Base-by-base conservation (phyloP, 2,113 vertebrate genomes). In the Oncorhynchus masou region DNA sequence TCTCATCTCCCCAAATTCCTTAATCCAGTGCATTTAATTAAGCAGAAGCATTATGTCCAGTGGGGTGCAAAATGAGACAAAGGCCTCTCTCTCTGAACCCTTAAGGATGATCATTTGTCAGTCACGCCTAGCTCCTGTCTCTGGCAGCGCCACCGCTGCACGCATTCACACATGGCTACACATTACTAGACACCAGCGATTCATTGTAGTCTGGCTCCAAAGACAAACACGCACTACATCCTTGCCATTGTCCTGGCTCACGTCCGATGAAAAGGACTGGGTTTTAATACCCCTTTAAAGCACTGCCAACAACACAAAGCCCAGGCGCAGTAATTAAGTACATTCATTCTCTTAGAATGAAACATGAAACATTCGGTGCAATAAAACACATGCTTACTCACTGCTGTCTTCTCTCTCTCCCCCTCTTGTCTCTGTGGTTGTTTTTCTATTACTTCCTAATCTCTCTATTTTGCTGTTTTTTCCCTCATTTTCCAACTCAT, bases 371-470 rank as follows among this genome's bases (percentile, higher is more conserved):
- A 66, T 73, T 70, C 49, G 62, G 68, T 69, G 76, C 68, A 74
- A 67, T 76, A 64, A 75, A 79, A 71, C 66, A 72, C 51, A 73
- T 79, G 68, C 60, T 74, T 60, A 67, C 62, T 78, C 24, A 70
- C 39, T 59, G 51, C 70, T 76, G 57, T 74, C 71, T 73, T 77
- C 48, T 78, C 75, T 81, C 67, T 78, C 49, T 57, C 73, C 51
- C 70, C 16, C 64, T 78, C 20, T 76, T 93, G 85, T 94, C 81
- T 82, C 91, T 94, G 90, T 94, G 84, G 92, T 88, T 93, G 87
- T 92, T 76, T 90, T 90, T 87, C 87, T 86, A 87, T 90, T 75
- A 57, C 70, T 20, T 88, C 91, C 90, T n/a, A 15, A 59, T 69
- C 1, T 59, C 74, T 5, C 24, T 12, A 1, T 49, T 31, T 27